These are phyloP conservation scores for Lithobates sylvaticus DNA, from an alignment of 2,797 vertebrate species.

Conservation along the genomic window DNA sequence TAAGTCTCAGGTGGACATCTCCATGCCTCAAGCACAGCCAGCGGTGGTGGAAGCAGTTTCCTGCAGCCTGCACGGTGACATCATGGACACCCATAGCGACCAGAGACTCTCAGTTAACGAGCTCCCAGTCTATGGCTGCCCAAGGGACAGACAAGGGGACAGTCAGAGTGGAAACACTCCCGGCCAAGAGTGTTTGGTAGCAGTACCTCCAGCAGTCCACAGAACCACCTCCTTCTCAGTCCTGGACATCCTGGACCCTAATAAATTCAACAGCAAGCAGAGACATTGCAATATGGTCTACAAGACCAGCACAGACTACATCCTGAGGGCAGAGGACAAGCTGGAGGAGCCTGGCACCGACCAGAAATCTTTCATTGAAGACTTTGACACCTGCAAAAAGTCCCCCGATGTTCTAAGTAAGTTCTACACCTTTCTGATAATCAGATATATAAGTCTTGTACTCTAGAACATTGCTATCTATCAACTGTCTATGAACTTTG, in stretches of 20 bases:
- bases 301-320: conserved; percentile 68
- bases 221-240: conserved; percentile 97
- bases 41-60: conserved; percentile 71
- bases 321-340: conserved; percentile 72
- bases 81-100: conserved; percentile 82
- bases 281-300: conserved; percentile 74
- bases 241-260: conserved; percentile 97
- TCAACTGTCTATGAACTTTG: too few relatives aligned
- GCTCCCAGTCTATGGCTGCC: conserved; percentile 75
- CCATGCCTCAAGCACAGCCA: conserved; percentile 73
- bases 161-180: conserved; percentile 79
- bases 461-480: too few relatives aligned
- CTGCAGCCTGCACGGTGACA: conserved; percentile 71
- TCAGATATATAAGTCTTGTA: too few relatives aligned
- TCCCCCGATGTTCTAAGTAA: conserved; percentile 76
- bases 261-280: conserved; percentile 94
- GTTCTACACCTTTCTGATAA: conserved; percentile 58
- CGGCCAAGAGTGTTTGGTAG: conserved; percentile 79
- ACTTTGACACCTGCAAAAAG: conserved; percentile 78
- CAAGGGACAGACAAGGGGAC: conserved; percentile 77
- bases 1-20: conserved; percentile 79
- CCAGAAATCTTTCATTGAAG: conserved; percentile 75
- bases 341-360: conserved; percentile 67
- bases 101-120: conserved; percentile 75
- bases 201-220: conserved; percentile 79